Base-by-base conservation (phyloP, 2,113 vertebrate genomes). In the Eulacestoma nigropectus region DNA sequence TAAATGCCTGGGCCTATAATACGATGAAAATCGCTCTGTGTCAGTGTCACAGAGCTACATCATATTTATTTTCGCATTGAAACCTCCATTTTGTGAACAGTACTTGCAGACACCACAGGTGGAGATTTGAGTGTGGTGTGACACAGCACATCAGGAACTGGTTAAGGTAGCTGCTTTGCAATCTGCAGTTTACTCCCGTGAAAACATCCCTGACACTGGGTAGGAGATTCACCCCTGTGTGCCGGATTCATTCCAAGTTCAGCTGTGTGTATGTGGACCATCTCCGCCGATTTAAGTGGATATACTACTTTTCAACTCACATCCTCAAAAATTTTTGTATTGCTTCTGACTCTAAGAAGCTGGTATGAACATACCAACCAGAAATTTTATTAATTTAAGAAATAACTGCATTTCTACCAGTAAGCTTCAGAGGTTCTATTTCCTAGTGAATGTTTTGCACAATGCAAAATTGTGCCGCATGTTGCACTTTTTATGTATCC, bases 81-180 rank as follows among this genome's bases (percentile, higher is more conserved):
- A 95, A 92, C 57, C 73, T 97, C 89, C 69, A 23, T 91, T 95
- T 82, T 91, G 63, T 79, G 89, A 98, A 97, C 96, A 97, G 97
- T 94, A 96, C 93, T 44, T 97, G 44, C 91, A 97, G 96, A 96
- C 96, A 97, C 87, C 93, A 97, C 95, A 97, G 97, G 97, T 97
- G 97, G 97, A 95, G 96, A 97, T 97, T 96, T 97, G 91, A 98
- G 97, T 97, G 96, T 97, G 95, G 94, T 97, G 96, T 96, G 96
- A 98, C 96, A 87, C 93, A 76, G 92, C 94, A 97, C 97, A 97
- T 97, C 95, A 97, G 97, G 96, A 98, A 91, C 93, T 93, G 96
- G 95, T 97, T 97, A 98, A 98, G 97, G 97, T 97, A 98, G 97
- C 87, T 93, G 80, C 84, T 96, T 88, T 75, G 50, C 95, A 97